These are phyloP conservation scores for Excalfactoria chinensis DNA, from an alignment of 2,113 vertebrate species.

Conservation along the genomic window DNA sequence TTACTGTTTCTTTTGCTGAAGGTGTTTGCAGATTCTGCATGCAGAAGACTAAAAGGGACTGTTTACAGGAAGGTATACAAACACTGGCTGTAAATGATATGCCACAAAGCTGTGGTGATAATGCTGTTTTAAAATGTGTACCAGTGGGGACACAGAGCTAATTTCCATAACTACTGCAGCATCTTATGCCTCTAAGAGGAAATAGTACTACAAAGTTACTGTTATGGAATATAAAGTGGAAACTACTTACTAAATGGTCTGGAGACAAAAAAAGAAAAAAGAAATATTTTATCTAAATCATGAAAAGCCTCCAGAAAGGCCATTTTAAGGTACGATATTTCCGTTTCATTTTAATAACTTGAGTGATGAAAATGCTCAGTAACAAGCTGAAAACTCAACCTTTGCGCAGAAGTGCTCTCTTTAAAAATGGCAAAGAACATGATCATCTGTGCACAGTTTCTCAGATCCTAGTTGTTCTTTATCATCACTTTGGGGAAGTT, in stretches of 20 bases:
- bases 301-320: constrained; percentile 14
- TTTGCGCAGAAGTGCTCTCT: neutral
- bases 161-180: constrained; percentile 53
- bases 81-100: constrained; percentile 20
- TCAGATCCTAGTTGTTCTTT: neutral
- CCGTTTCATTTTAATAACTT: neutral
- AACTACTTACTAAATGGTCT: constrained; percentile 37
- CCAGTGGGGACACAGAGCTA: constrained; percentile 23
- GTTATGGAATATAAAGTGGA: constrained; percentile 32
- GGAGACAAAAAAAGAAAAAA: neutral
- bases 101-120: constrained; percentile 27
- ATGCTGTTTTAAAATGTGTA: constrained; percentile 46
- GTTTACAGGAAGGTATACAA: constrained; percentile 27
- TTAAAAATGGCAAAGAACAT: neutral
- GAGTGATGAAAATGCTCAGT: neutral
- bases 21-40: constrained; percentile 16
- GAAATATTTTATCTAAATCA: neutral
- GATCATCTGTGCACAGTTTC: neutral
- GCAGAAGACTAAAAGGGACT: constrained; percentile 50
- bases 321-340: neutral
- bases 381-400: neutral
- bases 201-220: neutral
- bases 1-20: constrained; percentile 23
- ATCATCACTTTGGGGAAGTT: neutral
- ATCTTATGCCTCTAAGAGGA: constrained; percentile 31